Percentiles rank a stretch among this genome's conserved stretches.
These are phyloP conservation scores for Diplolepis rosae DNA, from an alignment of 2,888 invertebrate genomes.

Conservation along the genomic window DNA sequence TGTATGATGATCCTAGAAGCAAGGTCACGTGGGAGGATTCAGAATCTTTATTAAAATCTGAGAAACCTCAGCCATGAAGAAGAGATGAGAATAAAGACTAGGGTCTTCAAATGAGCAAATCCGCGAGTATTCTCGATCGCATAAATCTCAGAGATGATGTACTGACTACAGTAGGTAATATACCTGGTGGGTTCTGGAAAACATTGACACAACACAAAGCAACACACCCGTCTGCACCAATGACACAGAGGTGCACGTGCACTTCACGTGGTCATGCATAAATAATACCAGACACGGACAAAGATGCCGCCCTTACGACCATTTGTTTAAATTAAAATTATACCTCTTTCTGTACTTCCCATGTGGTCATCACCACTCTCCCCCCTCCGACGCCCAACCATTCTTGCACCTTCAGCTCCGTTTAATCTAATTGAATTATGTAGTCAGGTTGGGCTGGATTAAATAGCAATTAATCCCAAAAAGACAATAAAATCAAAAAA, in stretches of 20 bases:
- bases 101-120: slow-evolving; percentile 8
- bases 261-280: slow-evolving; percentile 69
- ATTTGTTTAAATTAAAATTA: slow-evolving; percentile 74
- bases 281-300: slow-evolving; percentile 73
- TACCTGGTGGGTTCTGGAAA: slow-evolving; percentile 65
- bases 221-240: slow-evolving; percentile 64
- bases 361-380: slow-evolving; percentile 37
- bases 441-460: no score
- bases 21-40: slow-evolving; percentile 21
- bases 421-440: no score
- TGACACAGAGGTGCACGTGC: slow-evolving; percentile 73
- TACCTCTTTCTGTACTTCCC: slow-evolving; percentile 55
- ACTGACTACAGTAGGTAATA: slow-evolving; percentile 45
- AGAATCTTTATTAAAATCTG: slow-evolving; percentile 25
- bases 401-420: no score
- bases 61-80: background rate
- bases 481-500: no score
- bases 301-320: slow-evolving; percentile 73
- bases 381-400: no score
- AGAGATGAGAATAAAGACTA: slow-evolving; percentile 7
- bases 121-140: slow-evolving; percentile 47
- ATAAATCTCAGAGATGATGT: slow-evolving; percentile 49
- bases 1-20: slow-evolving; percentile 13
- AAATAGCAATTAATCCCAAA: no score
- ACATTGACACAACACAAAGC: slow-evolving; percentile 64